These are phyloP conservation scores for Stictocephala bisonia DNA, from an alignment of 2,888 invertebrate genomes.

Conservation along the genomic window DNA sequence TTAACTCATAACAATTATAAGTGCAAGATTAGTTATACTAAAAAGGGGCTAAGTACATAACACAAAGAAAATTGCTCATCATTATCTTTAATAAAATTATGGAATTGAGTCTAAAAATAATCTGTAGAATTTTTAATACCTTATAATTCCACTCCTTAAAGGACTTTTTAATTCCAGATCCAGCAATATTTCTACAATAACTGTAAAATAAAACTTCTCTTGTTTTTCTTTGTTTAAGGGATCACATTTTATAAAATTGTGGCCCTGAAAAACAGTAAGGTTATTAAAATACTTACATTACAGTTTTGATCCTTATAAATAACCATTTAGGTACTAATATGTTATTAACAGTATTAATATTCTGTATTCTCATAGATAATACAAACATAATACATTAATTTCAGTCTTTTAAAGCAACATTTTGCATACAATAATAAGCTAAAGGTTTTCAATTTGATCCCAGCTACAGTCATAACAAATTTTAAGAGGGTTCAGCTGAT, in stretches of 20 bases:
- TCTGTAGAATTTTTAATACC: constrained; percentile 26
- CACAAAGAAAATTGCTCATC: neutral
- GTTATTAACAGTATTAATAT: too few species aligned
- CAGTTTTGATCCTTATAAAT: too few species aligned
- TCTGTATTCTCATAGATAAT: too few species aligned
- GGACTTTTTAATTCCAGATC: constrained; percentile 42
- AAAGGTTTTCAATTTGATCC: too few species aligned
- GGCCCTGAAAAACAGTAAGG: neutral
- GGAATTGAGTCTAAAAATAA: neutral
- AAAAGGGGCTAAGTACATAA: neutral
- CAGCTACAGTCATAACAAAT: too few species aligned
- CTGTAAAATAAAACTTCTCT: neutral
- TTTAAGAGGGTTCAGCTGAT: too few species aligned
- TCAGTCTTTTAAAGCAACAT: too few species aligned
- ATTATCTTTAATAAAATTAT: neutral
- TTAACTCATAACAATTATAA: constrained; percentile 15
- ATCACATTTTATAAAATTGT: neutral
- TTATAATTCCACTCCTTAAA: constrained; percentile 36
- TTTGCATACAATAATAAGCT: too few species aligned
- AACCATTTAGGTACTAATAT: too few species aligned
- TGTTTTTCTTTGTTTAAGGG: neutral
- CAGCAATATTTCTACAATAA: constrained; percentile 27
- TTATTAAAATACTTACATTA: too few species aligned
- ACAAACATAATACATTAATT: too few species aligned
- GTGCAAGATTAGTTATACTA: neutral